Conservation (phyloP, 2,797 vertebrate genomes). For the Anabacerthia variegaticeps region DNA sequence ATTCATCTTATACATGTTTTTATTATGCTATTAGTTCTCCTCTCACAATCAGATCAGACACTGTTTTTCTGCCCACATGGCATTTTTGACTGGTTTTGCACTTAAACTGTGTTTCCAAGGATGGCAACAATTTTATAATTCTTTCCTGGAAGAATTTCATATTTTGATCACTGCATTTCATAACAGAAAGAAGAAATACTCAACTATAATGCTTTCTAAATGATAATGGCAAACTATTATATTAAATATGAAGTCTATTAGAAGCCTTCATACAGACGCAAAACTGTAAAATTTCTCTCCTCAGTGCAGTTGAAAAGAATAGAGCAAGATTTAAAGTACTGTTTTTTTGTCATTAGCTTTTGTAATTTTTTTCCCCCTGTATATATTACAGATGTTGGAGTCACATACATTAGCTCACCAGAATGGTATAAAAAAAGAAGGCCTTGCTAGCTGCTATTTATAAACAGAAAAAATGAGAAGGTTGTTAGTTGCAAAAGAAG, state of each 20-base stretch:
- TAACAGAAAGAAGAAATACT: background rate
- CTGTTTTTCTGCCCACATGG: background rate
- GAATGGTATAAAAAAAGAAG: background rate
- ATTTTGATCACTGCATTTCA: background rate
- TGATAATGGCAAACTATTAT: background rate
- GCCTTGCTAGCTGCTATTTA: background rate
- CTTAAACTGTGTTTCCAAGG: background rate
- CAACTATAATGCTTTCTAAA: background rate
- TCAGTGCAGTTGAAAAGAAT: background rate
- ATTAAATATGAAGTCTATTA: background rate
- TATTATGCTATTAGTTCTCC: background rate
- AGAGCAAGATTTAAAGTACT: background rate
- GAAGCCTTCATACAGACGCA: background rate
- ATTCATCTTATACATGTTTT: background rate
- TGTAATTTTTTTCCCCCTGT: background rate
- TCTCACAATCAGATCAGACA: background rate
- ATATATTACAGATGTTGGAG: background rate
- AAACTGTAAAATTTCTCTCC: background rate
- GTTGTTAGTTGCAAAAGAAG: background rate
- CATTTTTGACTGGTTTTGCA: background rate
- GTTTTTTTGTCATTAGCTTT: background rate
- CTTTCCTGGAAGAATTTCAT: background rate
- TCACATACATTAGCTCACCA: background rate
- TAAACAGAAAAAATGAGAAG: background rate
- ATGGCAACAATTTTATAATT: background rate